phyloP scores from a whole-genome alignment of 2,797 vertebrate species.

The Phalloptychus januarius region DNA sequence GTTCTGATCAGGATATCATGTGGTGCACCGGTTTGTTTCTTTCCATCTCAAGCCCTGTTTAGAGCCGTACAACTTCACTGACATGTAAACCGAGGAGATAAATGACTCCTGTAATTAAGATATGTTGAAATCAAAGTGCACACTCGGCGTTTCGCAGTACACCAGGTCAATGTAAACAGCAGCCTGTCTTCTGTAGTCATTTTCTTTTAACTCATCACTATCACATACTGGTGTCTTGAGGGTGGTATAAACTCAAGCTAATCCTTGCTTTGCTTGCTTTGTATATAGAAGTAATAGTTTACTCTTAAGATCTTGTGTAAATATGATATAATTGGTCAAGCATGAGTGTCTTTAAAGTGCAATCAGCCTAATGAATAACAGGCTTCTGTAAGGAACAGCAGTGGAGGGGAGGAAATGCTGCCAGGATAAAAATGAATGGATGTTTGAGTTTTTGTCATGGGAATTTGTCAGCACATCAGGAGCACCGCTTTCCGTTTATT shows the following conservation, averaged over 20 bases:
- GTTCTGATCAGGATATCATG: conserved; percentile 59
- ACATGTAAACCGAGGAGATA: conserved; percentile 73
- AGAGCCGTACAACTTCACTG: conserved; percentile 56
- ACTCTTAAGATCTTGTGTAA: conserved; percentile 69
- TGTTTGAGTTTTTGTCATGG: conserved; percentile 57
- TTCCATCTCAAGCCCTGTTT: conserved; percentile 58
- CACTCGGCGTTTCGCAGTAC: conserved; percentile 64
- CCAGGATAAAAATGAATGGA: conserved; percentile 50
- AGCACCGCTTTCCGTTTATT: conserved; percentile 45
- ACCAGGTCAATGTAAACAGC: conserved; percentile 67
- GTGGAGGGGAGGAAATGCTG: conserved; percentile 57
- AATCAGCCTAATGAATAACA: conserved; percentile 80
- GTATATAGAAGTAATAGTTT: conserved; percentile 73
- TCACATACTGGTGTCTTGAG: conserved; percentile 32
- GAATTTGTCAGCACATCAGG: conserved; percentile 48
- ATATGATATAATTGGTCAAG: conserved; percentile 73
- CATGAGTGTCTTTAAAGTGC: conserved; percentile 74
- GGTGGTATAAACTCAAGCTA: conserved; percentile 45
- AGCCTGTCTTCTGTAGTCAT: conserved; percentile 33
- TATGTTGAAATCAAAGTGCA: conserved; percentile 71
- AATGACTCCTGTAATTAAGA: conserved; percentile 73
- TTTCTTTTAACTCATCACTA: conserved; percentile 27
- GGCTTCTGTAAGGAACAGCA: conserved; percentile 69
- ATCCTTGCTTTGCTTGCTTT: conserved; percentile 53
- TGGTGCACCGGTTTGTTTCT: conserved; percentile 58